Conservation (phyloP, 2,113 vertebrate genomes). For the Conger conger region DNA sequence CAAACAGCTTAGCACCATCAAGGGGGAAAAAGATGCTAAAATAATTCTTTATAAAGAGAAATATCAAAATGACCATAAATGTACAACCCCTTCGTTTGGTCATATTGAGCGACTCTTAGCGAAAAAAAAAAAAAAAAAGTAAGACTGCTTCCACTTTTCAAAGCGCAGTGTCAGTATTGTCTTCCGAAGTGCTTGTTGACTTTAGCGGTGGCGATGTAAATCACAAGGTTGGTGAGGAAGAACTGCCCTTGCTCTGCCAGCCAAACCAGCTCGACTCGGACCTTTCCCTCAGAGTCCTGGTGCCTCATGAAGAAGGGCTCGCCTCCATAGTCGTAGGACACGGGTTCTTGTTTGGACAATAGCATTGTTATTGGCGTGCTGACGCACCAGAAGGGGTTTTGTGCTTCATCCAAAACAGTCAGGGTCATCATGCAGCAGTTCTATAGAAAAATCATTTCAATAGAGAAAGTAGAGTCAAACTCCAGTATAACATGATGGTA, state of each 20-base stretch:
- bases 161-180: constrained; percentile 51
- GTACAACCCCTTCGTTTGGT: background rate
- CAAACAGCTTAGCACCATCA: background rate
- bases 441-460: constrained; percentile 42
- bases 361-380: constrained; percentile 53
- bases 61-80: background rate
- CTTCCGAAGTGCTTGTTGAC: constrained; percentile 66
- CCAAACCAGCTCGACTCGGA: constrained; percentile 58
- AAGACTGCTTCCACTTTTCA: background rate
- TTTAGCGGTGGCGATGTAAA: constrained; percentile 56
- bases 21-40: background rate
- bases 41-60: background rate
- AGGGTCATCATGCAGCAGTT: constrained; percentile 69
- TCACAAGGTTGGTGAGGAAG: constrained; percentile 50
- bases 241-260: constrained; percentile 47
- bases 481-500: background rate
- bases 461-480: background rate
- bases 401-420: constrained; percentile 65
- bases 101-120: background rate
- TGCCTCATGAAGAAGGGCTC: constrained; percentile 54
- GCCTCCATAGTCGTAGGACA: constrained; percentile 52
- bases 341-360: background rate
- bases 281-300: constrained; percentile 53
- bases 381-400: constrained; percentile 65
- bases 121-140: background rate